A percentile compares a stretch with the other conserved stretches of the same genome.
Evolutionary conservation across 2,888 invertebrate species (phyloP).

Genomic region (Hirtodrosophila alboralis): DNA sequence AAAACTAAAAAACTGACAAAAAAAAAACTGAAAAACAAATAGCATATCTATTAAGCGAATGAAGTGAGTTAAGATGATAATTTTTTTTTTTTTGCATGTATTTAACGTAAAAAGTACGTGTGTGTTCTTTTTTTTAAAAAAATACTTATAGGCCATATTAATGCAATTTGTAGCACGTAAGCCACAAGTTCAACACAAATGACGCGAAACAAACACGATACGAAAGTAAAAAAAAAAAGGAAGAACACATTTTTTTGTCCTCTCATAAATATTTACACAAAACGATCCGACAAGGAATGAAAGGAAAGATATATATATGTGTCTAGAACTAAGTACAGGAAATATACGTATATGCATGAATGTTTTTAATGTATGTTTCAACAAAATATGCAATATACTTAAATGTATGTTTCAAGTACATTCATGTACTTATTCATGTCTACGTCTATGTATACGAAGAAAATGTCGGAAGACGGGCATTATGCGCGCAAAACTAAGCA

Average conservation of each 20-base stretch:
- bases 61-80: conserved; percentile 11
- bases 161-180: conserved; percentile 71
- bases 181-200: conserved; percentile 38
- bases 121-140: conserved; percentile 29
- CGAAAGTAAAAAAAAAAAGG: conserved; percentile 2
- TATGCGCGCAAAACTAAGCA: conserved; percentile 44
- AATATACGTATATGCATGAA: conserved; percentile 15
- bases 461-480: conserved; percentile 17
- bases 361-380: conserved; percentile 20
- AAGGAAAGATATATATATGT: not conserved
- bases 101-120: conserved; percentile 28
- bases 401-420: conserved; percentile 16
- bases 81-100: conserved; percentile 42
- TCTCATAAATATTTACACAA: conserved; percentile 6
- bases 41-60: conserved; percentile 43
- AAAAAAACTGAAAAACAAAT: conserved; percentile 13
- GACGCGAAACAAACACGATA: conserved; percentile 9
- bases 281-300: conserved; percentile 6
- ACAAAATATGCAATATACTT: no score
- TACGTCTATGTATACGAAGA: conserved; percentile 35
- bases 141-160: conserved; percentile 75
- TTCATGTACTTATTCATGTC: conserved; percentile 29
- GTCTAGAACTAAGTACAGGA: conserved; percentile 23
- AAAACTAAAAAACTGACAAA: conserved; percentile 10
- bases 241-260: not conserved